A percentile compares a stretch with the other conserved stretches of the same genome.
phyloP scores from a whole-genome alignment of 2,797 vertebrate genomes.

The Cercopithecus petaurista region DNA sequence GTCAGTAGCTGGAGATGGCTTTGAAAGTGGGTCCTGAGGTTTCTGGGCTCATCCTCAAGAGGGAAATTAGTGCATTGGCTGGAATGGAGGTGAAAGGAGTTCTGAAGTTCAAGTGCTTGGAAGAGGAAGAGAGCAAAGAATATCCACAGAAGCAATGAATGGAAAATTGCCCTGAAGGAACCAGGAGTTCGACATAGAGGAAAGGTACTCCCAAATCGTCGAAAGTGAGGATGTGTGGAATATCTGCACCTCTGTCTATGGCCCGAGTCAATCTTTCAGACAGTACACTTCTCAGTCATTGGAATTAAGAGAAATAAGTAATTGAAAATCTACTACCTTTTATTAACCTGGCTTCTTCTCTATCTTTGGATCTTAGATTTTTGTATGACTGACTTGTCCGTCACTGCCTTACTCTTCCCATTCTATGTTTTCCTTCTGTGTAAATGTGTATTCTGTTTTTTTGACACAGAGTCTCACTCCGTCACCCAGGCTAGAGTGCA shows the following conservation, averaged over 20 bases:
- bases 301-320: not conserved
- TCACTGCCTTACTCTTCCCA: not conserved
- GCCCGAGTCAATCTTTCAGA: not conserved
- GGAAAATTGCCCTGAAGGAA: not conserved
- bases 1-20: not conserved
- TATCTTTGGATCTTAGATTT: not conserved
- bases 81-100: not conserved
- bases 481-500: not conserved
- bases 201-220: not conserved
- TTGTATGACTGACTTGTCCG: not conserved
- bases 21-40: not conserved
- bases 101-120: not conserved
- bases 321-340: not conserved
- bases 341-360: not conserved
- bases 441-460: not conserved
- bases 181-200: not conserved
- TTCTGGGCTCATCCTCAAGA: not conserved
- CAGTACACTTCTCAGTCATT: not conserved
- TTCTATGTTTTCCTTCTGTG: not conserved
- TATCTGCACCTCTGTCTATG: not conserved
- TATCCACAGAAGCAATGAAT: not conserved
- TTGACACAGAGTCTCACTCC: not conserved
- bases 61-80: not conserved
- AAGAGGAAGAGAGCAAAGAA: not conserved
- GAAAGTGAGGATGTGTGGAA: accelerated